These are phyloP conservation scores for Eristalis pertinax DNA, from an alignment of 2,888 invertebrate species.

Conservation along the genomic window DNA sequence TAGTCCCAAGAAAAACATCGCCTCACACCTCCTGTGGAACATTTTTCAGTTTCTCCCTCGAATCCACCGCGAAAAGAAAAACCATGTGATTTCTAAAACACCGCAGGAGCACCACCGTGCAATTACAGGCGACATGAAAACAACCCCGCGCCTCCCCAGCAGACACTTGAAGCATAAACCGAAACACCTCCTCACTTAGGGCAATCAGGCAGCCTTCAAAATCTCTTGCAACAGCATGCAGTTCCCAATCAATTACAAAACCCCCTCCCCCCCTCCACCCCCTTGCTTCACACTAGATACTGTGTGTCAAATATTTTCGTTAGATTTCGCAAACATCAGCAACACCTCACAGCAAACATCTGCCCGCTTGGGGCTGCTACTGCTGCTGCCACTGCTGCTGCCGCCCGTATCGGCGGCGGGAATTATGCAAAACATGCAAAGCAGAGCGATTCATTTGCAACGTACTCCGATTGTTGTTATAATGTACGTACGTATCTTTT, in stretches of 20 bases:
- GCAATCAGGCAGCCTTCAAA: not conserved
- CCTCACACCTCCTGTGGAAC: no score
- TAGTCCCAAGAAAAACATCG: no score
- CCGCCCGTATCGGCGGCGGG: conserved; percentile 34
- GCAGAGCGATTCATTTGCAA: conserved; percentile 54
- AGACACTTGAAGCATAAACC: not conserved
- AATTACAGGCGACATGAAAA: not conserved
- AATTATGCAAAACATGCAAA: conserved; percentile 61
- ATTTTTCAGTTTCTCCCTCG: not conserved
- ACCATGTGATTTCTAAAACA: not conserved
- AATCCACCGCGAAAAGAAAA: not conserved
- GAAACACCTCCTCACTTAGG: not conserved
- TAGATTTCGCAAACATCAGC: not conserved
- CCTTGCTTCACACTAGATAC: not conserved
- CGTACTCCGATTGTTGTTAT: conserved; percentile 52
- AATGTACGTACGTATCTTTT: not conserved
- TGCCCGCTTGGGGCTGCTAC: conserved; percentile 13
- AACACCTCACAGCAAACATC: conserved; percentile 38
- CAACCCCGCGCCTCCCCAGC: no score
- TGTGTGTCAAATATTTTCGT: conserved; percentile 2
- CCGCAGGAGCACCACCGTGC: not conserved
- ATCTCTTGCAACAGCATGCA: not conserved
- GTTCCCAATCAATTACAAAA: conserved; percentile 19
- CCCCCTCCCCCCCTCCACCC: not conserved
- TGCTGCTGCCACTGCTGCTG: conserved; percentile 1